Base-by-base conservation (phyloP, 2,113 vertebrate species). In the Takifugu flavidus region DNA sequence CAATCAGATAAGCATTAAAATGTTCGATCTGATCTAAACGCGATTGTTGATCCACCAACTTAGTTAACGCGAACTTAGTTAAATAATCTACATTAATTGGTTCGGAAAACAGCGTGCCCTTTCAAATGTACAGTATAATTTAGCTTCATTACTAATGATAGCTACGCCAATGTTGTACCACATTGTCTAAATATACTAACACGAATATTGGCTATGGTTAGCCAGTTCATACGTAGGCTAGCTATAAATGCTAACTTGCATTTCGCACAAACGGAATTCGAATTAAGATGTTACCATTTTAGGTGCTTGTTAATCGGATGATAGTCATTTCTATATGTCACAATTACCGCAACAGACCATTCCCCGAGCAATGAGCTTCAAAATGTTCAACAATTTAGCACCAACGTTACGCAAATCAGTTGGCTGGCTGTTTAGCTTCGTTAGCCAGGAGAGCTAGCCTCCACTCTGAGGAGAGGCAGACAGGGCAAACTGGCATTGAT, bases 401-500 rank as follows among this genome's bases (percentile, higher is more conserved):
- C 56, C 60, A 75, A 15, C 15, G 50, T 44, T 60, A 54, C 20
- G 56, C 66, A 65, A 70, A 63, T 13, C 56, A 31, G 27, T 59
- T 82, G 78, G 75, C 69, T 56, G 51, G 44, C 29, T 51, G 53
- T 71, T 79, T 78, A 84, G 86, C 86, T 53, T 44, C 31, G 63
- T 7, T 81, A 82, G 80, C 87, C 50, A 58, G 46, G 14, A 13
- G 27, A 39, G 80, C 82, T 84, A 82, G 61, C 62, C 81, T 67
- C 65, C 46, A 59, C 74, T 75, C 58, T 72, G 1, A 47, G n/a
- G 67, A 73, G 75, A 70, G 70, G 65, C 59, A 74, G 65, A 58
- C 74, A 70, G 70, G 59, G 60, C 65, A 80, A 71, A 81, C 75
- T 77, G 85, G 75, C 75, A 79, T 63, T 25, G 77, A 63, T 65